A percentile compares a stretch with the other conserved stretches of the same genome.
Evolutionary conservation across 2,113 vertebrate species (phyloP).

Genomic region (Lethenteron camtschaticum): DNA sequence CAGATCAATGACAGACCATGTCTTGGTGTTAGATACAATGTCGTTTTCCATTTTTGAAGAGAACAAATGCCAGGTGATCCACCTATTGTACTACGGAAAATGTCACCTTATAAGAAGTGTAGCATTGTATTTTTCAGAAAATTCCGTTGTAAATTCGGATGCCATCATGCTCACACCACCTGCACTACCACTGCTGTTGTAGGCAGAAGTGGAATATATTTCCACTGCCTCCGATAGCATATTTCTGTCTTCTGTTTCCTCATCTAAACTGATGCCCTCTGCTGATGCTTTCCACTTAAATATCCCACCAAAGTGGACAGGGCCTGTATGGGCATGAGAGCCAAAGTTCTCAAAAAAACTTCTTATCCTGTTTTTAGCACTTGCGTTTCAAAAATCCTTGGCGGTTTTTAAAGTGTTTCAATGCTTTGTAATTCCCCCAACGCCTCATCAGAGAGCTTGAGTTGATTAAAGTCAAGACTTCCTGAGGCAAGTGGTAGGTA

Average conservation of each 20-base stretch:
- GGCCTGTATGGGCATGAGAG: conserved; percentile 21
- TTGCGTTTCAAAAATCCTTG: fast-evolving
- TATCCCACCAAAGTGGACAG: conserved; percentile 25
- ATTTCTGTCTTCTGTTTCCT: conserved; percentile 8
- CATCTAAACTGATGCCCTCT: conserved; percentile 13
- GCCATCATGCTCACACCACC: conserved; percentile 9
- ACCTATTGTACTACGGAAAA: conserved; percentile 15
- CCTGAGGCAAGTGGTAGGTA: conserved; percentile 23
- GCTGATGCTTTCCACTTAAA: conserved; percentile 22
- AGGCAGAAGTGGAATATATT: too few relatives aligned
- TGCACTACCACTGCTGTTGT: too few relatives aligned
- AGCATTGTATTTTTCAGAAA: fast-evolving
- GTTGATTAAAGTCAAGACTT: conserved; percentile 15
- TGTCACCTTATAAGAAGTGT: conserved; percentile 8
- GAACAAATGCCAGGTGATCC: conserved; percentile 15
- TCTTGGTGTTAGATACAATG: conserved; percentile 16
- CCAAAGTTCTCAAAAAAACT: conserved; percentile 24
- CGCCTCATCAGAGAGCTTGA: conserved; percentile 18
- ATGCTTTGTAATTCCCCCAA: conserved; percentile 17
- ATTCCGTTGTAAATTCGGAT: not conserved
- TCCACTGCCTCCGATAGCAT: too few relatives aligned
- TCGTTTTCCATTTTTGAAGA: conserved; percentile 18
- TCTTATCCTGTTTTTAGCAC: conserved; percentile 1
- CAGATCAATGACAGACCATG: conserved; percentile 22
- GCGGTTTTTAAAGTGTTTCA: conserved; percentile 12